Evolutionary conservation across 2,888 invertebrate genomes (phyloP).

Genomic region (Pecten maximus): DNA sequence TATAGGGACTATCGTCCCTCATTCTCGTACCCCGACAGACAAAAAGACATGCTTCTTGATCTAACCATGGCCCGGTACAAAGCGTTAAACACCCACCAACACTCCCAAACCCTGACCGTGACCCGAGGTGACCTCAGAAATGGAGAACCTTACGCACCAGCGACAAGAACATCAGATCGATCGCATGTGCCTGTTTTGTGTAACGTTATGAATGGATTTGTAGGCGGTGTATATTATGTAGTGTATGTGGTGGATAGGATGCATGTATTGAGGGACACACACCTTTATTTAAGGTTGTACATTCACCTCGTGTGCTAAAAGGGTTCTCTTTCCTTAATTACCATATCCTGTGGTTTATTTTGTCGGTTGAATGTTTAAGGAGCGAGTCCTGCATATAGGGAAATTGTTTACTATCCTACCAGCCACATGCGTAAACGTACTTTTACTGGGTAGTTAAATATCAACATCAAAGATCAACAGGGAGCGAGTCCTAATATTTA

Average conservation of each 20-base stretch:
- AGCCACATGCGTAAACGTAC: neutral
- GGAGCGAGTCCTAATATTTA: neutral
- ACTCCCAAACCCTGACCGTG: neutral
- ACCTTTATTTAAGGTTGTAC: neutral
- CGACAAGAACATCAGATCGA: neutral
- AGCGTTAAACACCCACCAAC: neutral
- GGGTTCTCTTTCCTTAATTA: neutral
- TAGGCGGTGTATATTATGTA: neutral
- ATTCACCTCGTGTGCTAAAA: neutral
- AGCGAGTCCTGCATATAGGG: neutral
- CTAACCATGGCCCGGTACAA: neutral
- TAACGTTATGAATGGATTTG: neutral
- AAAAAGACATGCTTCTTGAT: neutral
- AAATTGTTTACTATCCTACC: neutral
- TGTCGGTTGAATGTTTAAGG: neutral
- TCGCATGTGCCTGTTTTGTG: neutral
- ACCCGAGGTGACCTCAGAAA: conserved; percentile 1
- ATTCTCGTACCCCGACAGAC: neutral
- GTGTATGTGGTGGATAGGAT: neutral
- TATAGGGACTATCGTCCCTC: neutral
- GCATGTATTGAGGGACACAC: neutral
- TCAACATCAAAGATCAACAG: neutral
- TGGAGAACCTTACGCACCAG: neutral
- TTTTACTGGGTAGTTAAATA: too few relatives aligned
- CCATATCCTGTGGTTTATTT: neutral